A percentile compares a stretch with the other conserved stretches of the same genome.
Conservation (phyloP, 1,140 invertebrate genomes). For the Prorops nasuta region DNA sequence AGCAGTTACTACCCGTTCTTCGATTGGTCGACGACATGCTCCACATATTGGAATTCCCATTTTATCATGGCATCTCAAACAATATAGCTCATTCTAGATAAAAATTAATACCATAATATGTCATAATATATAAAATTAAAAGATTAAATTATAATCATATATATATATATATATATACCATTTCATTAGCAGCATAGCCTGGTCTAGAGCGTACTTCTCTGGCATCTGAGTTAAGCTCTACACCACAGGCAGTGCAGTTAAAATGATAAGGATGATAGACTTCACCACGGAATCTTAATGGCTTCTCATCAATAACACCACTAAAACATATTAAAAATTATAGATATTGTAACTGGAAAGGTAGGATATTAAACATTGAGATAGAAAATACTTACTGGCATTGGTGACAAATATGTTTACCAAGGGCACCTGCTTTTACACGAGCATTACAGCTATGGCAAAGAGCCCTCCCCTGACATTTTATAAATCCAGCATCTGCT, state of each 20-base stretch:
- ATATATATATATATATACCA: constrained; percentile 56
- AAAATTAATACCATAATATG: constrained; percentile 2
- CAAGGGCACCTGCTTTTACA: constrained; percentile 91
- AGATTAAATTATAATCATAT: not conserved
- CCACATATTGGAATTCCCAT: constrained; percentile 98
- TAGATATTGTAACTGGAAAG: constrained; percentile 2
- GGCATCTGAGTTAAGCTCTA: constrained; percentile 86
- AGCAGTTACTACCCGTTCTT: constrained; percentile 94
- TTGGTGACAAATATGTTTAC: constrained; percentile 98
- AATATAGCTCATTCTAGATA: constrained; percentile 89
- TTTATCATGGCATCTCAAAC: constrained; percentile 97
- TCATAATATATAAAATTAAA: not conserved
- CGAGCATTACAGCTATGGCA: constrained; percentile 97
- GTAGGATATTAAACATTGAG: constrained; percentile 4
- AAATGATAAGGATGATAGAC: constrained; percentile 99
- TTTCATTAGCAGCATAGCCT: constrained; percentile 87
- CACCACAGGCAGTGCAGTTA: constrained; percentile 89
- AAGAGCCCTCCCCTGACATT: constrained; percentile 87
- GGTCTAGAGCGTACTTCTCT: constrained; percentile 90
- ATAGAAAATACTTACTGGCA: constrained; percentile 80
- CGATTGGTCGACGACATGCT: constrained; percentile 93
- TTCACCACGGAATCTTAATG: constrained; percentile 93
- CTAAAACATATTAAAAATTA: constrained; percentile 55
- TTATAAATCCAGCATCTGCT: constrained; percentile 96
- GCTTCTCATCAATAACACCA: constrained; percentile 94